Base-by-base conservation (phyloP, 2,113 vertebrate genomes). In the Noturus placidus region DNA sequence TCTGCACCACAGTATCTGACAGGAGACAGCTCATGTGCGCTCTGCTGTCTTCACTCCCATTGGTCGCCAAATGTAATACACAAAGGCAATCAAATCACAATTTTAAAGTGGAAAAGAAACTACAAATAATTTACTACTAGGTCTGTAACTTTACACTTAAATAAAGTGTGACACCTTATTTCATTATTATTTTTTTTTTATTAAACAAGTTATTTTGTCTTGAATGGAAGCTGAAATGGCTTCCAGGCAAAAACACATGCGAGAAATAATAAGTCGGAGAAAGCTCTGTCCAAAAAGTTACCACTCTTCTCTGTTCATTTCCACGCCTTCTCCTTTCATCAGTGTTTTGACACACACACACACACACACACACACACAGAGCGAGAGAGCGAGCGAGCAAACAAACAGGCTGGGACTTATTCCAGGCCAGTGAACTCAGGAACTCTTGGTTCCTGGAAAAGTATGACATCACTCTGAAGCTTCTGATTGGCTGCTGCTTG, bases 381-480 rank as follows among this genome's bases (percentile, higher is more conserved):
- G 42, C 6, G 42, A 46, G 5, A 46, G 42, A 7, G 42, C 5
- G 42, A 42, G 3, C 4, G 42, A 42, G 42, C 6, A 6, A 46
- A 46, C 42, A 46, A 46, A 46, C 59, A 79, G 33, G 54, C 52
- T 61, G 65, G 13, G 82, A 80, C 9, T 83, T 67, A 86, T 88
- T 57, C 84, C 89, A 90, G 87, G 38, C 67, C 27, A 33, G 30
- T 87, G 52, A 83, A 88, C 89, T 86, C 30, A 76, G 83, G 70
- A 85, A 52, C 67, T 42, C 50, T 38, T 57, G 69, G 84, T 90
- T 87, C 81, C 61, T 82, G 87, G 87, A 87, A 87, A 77, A 87
- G 30, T 17, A 88, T 87, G 84, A 88, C 74, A 84, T 90, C 82
- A 88, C 30, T 82, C 46, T 61, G 52, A 38, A 87, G 30, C 81